phyloP scores from a whole-genome alignment of 2,888 invertebrate genomes.

The Magallana nippona region DNA sequence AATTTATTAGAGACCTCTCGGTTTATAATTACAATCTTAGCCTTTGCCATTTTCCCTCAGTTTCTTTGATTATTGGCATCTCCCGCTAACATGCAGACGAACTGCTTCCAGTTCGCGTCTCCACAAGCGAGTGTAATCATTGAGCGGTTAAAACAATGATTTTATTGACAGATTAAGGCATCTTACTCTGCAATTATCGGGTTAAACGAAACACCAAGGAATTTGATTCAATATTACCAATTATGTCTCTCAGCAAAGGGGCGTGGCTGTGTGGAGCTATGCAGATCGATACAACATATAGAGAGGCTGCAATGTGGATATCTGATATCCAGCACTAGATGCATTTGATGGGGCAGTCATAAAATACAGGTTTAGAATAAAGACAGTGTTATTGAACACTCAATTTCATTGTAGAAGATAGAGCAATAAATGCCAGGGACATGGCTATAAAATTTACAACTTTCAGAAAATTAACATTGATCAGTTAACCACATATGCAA shows the following conservation, averaged over 20 bases:
- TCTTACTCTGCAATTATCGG: slow-evolving; percentile 42
- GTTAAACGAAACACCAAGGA: slow-evolving; percentile 38
- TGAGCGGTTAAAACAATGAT: slow-evolving; percentile 31
- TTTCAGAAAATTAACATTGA: slow-evolving; percentile 12
- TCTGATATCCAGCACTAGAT: background rate
- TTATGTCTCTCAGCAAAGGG: slow-evolving; percentile 20
- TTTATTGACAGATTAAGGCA: slow-evolving; percentile 29
- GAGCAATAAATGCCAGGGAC: slow-evolving; percentile 3
- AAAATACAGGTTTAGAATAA: slow-evolving; percentile 21
- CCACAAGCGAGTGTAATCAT: slow-evolving; percentile 2
- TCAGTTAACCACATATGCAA: too few species aligned
- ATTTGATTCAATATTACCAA: slow-evolving; percentile 46
- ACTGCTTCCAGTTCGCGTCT: slow-evolving; percentile 6
- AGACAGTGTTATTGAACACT: slow-evolving; percentile 24
- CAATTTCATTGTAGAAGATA: slow-evolving; percentile 14
- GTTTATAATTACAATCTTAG: background rate
- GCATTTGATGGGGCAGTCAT: background rate
- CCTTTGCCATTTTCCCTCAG: background rate
- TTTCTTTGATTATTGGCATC: slow-evolving; percentile 1
- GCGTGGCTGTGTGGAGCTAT: background rate
- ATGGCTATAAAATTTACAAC: slow-evolving; percentile 15
- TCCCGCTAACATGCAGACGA: background rate
- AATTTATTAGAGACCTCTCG: too few species aligned
- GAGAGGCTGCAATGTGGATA: background rate
- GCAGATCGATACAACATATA: slow-evolving; percentile 8